Conservation (phyloP, 2,888 invertebrate species). For the Bombylius discolor region DNA sequence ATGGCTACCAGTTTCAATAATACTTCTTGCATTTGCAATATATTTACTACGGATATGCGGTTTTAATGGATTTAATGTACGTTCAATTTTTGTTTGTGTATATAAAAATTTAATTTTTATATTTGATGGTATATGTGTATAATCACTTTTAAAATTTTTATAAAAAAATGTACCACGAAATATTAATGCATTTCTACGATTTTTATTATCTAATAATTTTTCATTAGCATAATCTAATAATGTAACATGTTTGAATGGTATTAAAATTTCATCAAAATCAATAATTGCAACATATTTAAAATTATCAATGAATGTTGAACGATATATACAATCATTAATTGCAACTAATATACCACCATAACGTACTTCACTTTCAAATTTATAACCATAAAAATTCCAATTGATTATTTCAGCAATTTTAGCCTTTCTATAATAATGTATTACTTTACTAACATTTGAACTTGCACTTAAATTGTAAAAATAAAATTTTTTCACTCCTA, state of each 20-base stretch:
- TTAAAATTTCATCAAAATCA: constrained; percentile 75
- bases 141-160: constrained; percentile 36
- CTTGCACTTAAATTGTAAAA: constrained; percentile 36
- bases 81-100: constrained; percentile 32
- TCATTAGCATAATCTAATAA: constrained; percentile 38
- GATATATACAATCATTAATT: constrained; percentile 81
- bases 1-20: constrained; percentile 81
- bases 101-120: constrained; percentile 28
- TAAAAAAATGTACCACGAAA: constrained; percentile 41
- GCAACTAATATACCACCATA: constrained; percentile 74
- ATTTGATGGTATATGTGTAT: constrained; percentile 24
- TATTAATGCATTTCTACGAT: constrained; percentile 24
- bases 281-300: constrained; percentile 71
- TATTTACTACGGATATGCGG: constrained; percentile 80
- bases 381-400: constrained; percentile 32
- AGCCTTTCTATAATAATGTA: constrained; percentile 28
- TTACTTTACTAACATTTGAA: constrained; percentile 27
- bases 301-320: constrained; percentile 58
- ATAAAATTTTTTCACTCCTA: constrained; percentile 38
- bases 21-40: constrained; percentile 65
- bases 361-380: constrained; percentile 30
- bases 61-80: constrained; percentile 26
- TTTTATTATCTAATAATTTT: constrained; percentile 25
- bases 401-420: constrained; percentile 31
- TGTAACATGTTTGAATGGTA: constrained; percentile 64